Conservation (phyloP, 1,140 invertebrate genomes). For the Cotesia glomerata region DNA sequence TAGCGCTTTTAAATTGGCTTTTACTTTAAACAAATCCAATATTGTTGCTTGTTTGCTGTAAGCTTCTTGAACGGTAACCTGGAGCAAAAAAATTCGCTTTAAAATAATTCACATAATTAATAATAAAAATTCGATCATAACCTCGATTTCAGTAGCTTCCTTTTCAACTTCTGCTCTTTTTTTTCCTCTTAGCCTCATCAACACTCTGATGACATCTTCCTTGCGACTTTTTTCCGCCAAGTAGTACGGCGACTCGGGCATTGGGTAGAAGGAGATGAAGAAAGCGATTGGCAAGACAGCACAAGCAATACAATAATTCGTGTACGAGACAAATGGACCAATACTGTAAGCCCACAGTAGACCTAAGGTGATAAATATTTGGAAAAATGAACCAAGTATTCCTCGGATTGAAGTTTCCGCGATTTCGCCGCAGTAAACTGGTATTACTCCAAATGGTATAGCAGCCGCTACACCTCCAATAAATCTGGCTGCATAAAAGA, state of each 20-base stretch:
- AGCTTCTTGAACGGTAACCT: slow-evolving; percentile 65
- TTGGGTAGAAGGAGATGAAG: slow-evolving; percentile 71
- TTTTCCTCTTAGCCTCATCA: slow-evolving; percentile 73
- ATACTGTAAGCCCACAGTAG: slow-evolving; percentile 78
- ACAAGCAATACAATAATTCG: slow-evolving; percentile 70
- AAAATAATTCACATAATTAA: background rate
- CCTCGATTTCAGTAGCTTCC: slow-evolving; percentile 43
- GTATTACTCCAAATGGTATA: slow-evolving; percentile 76
- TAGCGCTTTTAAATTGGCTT: slow-evolving; percentile 69
- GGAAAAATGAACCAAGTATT: slow-evolving; percentile 80
- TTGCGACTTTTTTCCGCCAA: slow-evolving; percentile 67
- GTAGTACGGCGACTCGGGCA: slow-evolving; percentile 85
- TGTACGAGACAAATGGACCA: slow-evolving; percentile 76
- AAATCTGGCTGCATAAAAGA: slow-evolving; percentile 70
- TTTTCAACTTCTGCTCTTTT: slow-evolving; percentile 60
- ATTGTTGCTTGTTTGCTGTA: slow-evolving; percentile 63
- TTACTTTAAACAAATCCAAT: slow-evolving; percentile 66
- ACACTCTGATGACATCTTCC: slow-evolving; percentile 67
- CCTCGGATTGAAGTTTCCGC: slow-evolving; percentile 79
- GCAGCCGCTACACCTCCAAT: slow-evolving; percentile 76
- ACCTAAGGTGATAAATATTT: slow-evolving; percentile 78
- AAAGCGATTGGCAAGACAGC: slow-evolving; percentile 70
- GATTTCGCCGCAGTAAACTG: slow-evolving; percentile 89
- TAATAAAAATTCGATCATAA: background rate
- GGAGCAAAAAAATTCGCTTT: slow-evolving; percentile 26